phyloP scores from a whole-genome alignment of 2,888 invertebrate genomes.

The Lutraria lutraria region DNA sequence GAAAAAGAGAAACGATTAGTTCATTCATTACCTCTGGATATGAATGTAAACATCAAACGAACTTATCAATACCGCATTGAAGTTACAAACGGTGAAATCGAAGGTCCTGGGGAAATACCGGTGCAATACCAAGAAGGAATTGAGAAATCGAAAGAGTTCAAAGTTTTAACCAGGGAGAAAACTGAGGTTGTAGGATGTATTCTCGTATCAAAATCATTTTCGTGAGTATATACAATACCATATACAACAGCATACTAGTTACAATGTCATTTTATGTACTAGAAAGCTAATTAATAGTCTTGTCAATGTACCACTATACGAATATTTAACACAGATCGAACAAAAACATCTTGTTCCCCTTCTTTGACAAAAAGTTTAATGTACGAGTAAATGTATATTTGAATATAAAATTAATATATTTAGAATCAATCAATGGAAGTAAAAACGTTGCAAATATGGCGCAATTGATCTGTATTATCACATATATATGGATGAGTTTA shows the following conservation, averaged over 20 bases:
- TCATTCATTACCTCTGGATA: not conserved
- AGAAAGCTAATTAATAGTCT: not conserved
- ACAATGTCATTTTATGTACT: not conserved
- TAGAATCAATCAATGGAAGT: not conserved
- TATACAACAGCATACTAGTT: not conserved
- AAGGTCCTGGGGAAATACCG: not conserved
- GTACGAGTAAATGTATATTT: not conserved
- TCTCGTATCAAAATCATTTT: not conserved
- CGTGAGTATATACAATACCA: not conserved
- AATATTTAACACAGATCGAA: not conserved
- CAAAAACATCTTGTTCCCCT: not conserved
- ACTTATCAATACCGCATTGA: not conserved
- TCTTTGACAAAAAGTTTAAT: not conserved
- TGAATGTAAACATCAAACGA: not conserved
- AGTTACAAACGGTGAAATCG: not conserved
- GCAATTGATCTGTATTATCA: not conserved
- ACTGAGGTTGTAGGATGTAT: not conserved
- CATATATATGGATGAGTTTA: not conserved
- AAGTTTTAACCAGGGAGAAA: not conserved
- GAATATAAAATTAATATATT: not conserved
- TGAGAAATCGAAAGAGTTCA: slow-evolving; percentile 10
- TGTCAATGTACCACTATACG: no score
- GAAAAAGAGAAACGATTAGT: not conserved
- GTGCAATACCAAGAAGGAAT: slow-evolving; percentile 14
- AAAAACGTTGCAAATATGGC: not conserved